phyloP scores from a whole-genome alignment of 1,140 invertebrate genomes.

The Drosophila truncata region DNA sequence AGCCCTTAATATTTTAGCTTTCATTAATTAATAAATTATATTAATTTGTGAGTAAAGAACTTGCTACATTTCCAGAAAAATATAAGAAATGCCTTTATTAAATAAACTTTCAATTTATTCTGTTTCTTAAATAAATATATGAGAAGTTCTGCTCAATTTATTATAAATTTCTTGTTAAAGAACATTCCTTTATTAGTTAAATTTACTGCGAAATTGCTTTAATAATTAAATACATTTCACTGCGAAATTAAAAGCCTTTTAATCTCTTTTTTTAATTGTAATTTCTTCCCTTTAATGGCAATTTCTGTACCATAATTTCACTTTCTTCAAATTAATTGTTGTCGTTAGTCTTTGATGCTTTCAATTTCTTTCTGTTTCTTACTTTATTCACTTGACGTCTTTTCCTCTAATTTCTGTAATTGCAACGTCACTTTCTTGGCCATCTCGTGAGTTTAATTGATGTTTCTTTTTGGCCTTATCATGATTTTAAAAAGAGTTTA shows the following conservation, averaged over 20 bases:
- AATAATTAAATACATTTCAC: neutral
- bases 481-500: constrained; percentile 10
- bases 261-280: neutral
- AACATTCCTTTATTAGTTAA: neutral
- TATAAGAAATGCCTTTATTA: neutral
- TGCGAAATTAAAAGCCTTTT: neutral
- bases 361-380: constrained; percentile 23
- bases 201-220: neutral
- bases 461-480: constrained; percentile 18
- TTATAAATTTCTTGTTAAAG: neutral
- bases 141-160: neutral
- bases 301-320: constrained; percentile 19
- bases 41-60: neutral
- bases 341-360: neutral
- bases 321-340: constrained; percentile 28
- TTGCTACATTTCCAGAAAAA: neutral
- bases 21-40: constrained; percentile 4
- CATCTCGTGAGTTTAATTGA: constrained; percentile 25
- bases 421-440: constrained; percentile 18
- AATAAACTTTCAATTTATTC: neutral
- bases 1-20: neutral
- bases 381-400: constrained; percentile 10
- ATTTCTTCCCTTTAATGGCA: neutral
- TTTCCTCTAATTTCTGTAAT: constrained; percentile 18
- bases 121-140: neutral